phyloP scores from a whole-genome alignment of 1,140 invertebrate genomes.

The Drosophila sproati region DNA sequence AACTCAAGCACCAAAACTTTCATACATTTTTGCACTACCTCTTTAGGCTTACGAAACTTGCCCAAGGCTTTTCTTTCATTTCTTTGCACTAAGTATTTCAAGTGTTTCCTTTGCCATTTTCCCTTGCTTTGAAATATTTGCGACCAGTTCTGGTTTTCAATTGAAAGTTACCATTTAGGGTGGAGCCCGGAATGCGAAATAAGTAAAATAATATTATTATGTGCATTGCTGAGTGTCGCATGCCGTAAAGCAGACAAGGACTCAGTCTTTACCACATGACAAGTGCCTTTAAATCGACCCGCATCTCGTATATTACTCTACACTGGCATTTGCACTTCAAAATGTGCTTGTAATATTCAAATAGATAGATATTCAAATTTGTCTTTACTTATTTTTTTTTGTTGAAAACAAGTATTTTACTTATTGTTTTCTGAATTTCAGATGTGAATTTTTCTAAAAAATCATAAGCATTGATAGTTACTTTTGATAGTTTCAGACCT shows the following conservation, averaged over 20 bases:
- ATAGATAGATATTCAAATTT: background rate
- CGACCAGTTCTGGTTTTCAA: conserved; percentile 40
- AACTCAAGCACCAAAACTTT: conserved; percentile 68
- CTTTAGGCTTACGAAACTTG: conserved; percentile 59
- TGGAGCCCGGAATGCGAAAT: background rate
- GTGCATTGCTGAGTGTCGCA: conserved; percentile 25
- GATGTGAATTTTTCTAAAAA: too few relatives aligned
- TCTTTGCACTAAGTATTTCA: conserved; percentile 60
- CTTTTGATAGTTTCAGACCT: too few relatives aligned
- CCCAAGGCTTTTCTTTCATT: conserved; percentile 41
- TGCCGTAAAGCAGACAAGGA: conserved; percentile 15
- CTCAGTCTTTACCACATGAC: background rate
- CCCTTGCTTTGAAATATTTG: conserved; percentile 52
- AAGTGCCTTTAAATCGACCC: conserved; percentile 17
- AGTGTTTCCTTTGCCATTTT: conserved; percentile 51
- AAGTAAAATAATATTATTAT: conserved; percentile 56
- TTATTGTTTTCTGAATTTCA: too few relatives aligned
- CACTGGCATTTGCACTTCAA: background rate
- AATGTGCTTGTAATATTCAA: background rate
- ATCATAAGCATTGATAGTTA: too few relatives aligned
- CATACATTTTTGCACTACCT: conserved; percentile 68
- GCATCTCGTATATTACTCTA: conserved; percentile 3
- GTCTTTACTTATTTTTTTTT: too few relatives aligned
- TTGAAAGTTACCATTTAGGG: conserved; percentile 53
- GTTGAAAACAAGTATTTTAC: too few relatives aligned